These are phyloP conservation scores for Rhysida immarginata DNA, from an alignment of 1,140 invertebrate species.

Conservation along the genomic window DNA sequence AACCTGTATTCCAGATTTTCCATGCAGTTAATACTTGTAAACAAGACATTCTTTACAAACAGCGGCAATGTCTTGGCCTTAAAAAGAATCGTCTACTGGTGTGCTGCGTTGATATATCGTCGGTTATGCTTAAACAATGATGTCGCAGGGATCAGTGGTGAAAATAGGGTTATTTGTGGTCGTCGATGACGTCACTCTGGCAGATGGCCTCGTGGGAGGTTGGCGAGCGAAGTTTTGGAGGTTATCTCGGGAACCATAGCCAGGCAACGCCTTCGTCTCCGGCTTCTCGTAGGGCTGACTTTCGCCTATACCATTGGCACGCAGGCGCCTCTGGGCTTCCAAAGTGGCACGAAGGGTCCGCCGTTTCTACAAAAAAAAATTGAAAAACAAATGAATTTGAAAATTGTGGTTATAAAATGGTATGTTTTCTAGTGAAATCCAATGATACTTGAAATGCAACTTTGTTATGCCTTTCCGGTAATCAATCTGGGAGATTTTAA, in stretches of 20 bases:
- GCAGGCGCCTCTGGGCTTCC: slow-evolving; percentile 53
- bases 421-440: background rate
- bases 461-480: background rate
- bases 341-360: slow-evolving; percentile 60
- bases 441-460: background rate
- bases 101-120: too few relatives aligned
- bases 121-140: background rate
- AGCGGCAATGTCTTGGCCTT: too few relatives aligned
- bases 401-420: background rate
- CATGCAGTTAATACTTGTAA: too few relatives aligned
- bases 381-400: background rate
- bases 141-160: slow-evolving; percentile 1
- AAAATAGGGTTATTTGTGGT: slow-evolving; percentile 3
- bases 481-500: too few relatives aligned
- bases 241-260: background rate
- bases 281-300: slow-evolving; percentile 11
- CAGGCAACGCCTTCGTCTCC: background rate
- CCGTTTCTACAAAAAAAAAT: slow-evolving; percentile 46
- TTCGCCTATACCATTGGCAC: slow-evolving; percentile 64
- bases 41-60: too few relatives aligned
- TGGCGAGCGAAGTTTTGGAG: background rate
- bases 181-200: background rate
- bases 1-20: too few relatives aligned
- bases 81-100: too few relatives aligned
- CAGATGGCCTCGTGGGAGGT: background rate